Conservation (phyloP, 2,797 vertebrate species). For the Neosilurus hyrtlii region DNA sequence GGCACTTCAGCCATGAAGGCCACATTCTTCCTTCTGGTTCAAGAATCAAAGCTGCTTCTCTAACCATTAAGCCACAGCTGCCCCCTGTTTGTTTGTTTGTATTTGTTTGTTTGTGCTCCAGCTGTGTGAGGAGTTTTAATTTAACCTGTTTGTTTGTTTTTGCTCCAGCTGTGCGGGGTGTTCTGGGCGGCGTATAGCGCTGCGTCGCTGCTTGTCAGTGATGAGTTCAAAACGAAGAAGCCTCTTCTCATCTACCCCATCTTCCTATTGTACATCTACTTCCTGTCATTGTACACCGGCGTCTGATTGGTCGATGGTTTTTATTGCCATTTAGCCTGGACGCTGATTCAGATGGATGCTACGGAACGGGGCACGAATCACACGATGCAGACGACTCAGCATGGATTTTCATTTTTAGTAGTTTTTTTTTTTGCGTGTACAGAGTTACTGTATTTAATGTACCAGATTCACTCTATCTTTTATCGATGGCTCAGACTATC, state of each 20-base stretch:
- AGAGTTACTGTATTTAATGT: conserved; percentile 79
- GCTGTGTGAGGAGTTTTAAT: conserved; percentile 92
- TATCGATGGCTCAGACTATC: no score
- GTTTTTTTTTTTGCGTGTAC: conserved; percentile 58
- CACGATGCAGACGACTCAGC: conserved; percentile 46
- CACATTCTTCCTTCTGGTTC: no score
- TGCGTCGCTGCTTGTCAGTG: conserved; percentile 93
- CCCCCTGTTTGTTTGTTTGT: no score
- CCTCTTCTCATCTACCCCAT: conserved; percentile 98
- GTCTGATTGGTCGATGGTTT: conserved; percentile 75
- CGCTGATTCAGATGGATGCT: conserved; percentile 50
- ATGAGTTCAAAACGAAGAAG: conserved; percentile 99
- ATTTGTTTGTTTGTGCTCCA: conserved; percentile 50
- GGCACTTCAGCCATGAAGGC: no score
- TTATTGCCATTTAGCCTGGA: conserved; percentile 62
- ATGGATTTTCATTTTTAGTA: conserved; percentile 50
- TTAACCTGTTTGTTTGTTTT: conserved; percentile 7
- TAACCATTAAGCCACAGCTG: no score
- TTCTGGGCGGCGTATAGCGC: conserved; percentile 99
- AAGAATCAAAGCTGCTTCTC: no score
- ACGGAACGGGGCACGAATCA: conserved; percentile 13
- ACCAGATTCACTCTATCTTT: background rate
- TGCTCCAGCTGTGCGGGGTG: conserved; percentile 86
- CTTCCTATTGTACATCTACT: conserved; percentile 99
- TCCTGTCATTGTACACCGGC: conserved; percentile 97